Evolutionary conservation across 2,888 invertebrate species (phyloP).

Genomic region (Drosophila paramelanica): DNA sequence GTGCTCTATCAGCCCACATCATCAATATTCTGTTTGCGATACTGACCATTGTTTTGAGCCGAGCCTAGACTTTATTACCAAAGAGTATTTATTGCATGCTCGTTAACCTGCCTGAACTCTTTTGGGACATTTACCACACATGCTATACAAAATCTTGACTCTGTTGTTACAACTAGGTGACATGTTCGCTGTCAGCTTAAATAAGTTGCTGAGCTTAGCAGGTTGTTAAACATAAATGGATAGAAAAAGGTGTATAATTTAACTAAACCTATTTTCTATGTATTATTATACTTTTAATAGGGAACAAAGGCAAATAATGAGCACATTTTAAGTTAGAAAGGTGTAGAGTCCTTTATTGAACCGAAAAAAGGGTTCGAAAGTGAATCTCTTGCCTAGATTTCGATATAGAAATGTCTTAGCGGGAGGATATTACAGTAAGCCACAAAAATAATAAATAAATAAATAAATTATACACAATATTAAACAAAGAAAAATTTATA

Average conservation of each 20-base stretch:
- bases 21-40: conserved; percentile 35
- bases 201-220: neutral
- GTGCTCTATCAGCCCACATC: conserved; percentile 40
- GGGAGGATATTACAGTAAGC: too few species aligned
- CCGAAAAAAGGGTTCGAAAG: too few species aligned
- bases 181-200: conserved; percentile 10
- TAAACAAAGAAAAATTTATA: too few species aligned
- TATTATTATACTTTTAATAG: neutral
- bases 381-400: too few species aligned
- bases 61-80: neutral
- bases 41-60: conserved; percentile 25
- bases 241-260: neutral
- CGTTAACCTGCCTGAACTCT: conserved; percentile 20
- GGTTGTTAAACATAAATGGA: neutral
- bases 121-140: conserved; percentile 9
- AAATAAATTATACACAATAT: too few species aligned
- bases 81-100: conserved; percentile 18
- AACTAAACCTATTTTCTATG: neutral
- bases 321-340: too few species aligned
- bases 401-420: too few species aligned
- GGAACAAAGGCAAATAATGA: too few species aligned
- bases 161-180: conserved; percentile 3
- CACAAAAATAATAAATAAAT: too few species aligned
- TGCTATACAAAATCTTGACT: conserved; percentile 6
- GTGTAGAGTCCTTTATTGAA: too few species aligned